Conservation (phyloP, 2,113 vertebrate genomes). For the Prolemur simus region DNA sequence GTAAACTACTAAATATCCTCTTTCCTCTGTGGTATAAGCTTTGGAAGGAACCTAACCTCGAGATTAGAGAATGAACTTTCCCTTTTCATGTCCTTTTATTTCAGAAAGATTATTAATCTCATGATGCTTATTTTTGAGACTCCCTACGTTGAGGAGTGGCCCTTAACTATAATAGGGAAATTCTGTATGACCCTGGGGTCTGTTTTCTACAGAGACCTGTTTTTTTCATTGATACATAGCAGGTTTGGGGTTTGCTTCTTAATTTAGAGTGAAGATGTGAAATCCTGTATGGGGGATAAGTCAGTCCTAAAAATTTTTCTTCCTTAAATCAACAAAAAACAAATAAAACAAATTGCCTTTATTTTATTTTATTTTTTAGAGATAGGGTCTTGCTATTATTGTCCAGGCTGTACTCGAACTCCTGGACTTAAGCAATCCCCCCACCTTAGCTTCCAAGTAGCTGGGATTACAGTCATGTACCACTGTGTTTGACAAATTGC, state of each 20-base stretch:
- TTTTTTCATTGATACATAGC: not conserved
- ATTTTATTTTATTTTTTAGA: not conserved
- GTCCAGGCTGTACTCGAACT: not conserved
- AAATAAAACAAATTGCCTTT: not conserved
- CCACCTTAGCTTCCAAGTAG: not conserved
- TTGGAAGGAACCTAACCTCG: slow-evolving; percentile 30
- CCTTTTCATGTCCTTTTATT: slow-evolving; percentile 35
- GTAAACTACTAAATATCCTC: not conserved
- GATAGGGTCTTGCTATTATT: not conserved
- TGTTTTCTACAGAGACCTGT: not conserved
- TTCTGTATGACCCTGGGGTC: not conserved
- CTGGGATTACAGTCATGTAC: not conserved
- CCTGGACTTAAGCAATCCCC: not conserved
- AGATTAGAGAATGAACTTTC: slow-evolving; percentile 1
- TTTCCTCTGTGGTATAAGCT: not conserved
- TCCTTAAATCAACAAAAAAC: not conserved
- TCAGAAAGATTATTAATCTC: slow-evolving; percentile 12
- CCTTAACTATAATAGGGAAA: not conserved
- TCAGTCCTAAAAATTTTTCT: not conserved
- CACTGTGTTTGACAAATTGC: not conserved
- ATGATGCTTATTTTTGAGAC: slow-evolving; percentile 10
- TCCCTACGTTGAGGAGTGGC: not conserved
- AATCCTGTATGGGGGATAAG: not conserved
- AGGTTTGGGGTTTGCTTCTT: slow-evolving; percentile 35
- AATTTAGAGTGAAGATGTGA: slow-evolving; percentile 40